A percentile compares a stretch with the other conserved stretches of the same genome.
These are phyloP conservation scores for Drosophila parthenogenetica DNA, from an alignment of 2,888 invertebrate genomes.

Conservation along the genomic window DNA sequence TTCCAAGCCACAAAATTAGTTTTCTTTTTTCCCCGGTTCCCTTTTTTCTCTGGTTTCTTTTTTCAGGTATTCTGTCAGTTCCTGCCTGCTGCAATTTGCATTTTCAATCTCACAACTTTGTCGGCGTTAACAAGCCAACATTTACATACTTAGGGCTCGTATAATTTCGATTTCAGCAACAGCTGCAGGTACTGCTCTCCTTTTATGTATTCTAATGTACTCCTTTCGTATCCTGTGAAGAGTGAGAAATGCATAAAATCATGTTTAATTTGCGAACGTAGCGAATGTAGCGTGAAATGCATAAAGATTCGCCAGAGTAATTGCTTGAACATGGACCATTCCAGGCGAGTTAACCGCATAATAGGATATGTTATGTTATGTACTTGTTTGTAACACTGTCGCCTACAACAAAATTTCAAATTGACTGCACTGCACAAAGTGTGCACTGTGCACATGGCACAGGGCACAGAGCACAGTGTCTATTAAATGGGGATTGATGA, in stretches of 20 bases:
- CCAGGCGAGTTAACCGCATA: slow-evolving; percentile 66
- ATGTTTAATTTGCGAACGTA: slow-evolving; percentile 10
- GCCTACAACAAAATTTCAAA: slow-evolving; percentile 58
- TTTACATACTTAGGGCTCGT: slow-evolving; percentile 20
- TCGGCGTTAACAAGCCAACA: slow-evolving; percentile 21
- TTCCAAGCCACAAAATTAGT: slow-evolving; percentile 49
- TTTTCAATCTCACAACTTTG: slow-evolving; percentile 73
- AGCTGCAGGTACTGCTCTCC: slow-evolving; percentile 4
- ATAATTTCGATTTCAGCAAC: slow-evolving; percentile 24
- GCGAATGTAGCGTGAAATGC: slow-evolving; percentile 40
- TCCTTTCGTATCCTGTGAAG: slow-evolving; percentile 44
- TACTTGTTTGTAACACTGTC: slow-evolving; percentile 30
- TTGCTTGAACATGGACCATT: slow-evolving; percentile 51
- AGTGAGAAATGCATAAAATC: slow-evolving; percentile 46
- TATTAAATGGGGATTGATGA: slow-evolving; percentile 46
- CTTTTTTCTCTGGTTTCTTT: not conserved
- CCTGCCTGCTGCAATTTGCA: slow-evolving; percentile 65
- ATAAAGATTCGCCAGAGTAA: slow-evolving; percentile 40
- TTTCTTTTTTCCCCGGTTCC: not conserved
- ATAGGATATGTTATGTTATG: slow-evolving; percentile 21
- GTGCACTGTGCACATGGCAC: not conserved
- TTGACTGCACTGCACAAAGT: slow-evolving; percentile 46
- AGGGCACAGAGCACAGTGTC: slow-evolving; percentile 5
- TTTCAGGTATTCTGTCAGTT: slow-evolving; percentile 30
- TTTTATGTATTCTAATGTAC: not conserved